These are phyloP conservation scores for Rafetus swinhoei DNA, from an alignment of 2,113 vertebrate species.

Conservation along the genomic window DNA sequence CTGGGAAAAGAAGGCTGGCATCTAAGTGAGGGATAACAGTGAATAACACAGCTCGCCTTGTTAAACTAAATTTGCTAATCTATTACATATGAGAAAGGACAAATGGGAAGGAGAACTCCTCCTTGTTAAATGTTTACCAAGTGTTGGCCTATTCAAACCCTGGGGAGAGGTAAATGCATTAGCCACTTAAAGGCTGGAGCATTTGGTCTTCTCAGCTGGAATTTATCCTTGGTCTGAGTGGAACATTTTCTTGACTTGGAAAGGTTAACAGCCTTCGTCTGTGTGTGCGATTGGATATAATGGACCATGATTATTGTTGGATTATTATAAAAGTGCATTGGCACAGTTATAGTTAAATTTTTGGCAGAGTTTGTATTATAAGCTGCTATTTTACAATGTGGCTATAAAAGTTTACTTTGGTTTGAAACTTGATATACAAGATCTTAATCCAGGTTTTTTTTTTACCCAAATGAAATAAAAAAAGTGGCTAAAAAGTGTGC, in stretches of 20 bases:
- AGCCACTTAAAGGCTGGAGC: slow-evolving; percentile 45
- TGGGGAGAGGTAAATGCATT: slow-evolving; percentile 63
- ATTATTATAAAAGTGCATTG: slow-evolving; percentile 73
- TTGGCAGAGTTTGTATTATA: slow-evolving; percentile 77
- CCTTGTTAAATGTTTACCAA: slow-evolving; percentile 67
- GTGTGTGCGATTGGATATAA: slow-evolving; percentile 71
- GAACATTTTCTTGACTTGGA: slow-evolving; percentile 58
- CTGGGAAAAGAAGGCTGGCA: slow-evolving; percentile 55
- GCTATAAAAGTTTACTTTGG: slow-evolving; percentile 79
- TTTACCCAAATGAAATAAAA: slow-evolving; percentile 63
- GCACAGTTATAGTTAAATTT: slow-evolving; percentile 78
- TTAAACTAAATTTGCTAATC: slow-evolving; percentile 74
- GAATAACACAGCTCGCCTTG: slow-evolving; percentile 64
- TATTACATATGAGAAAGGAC: slow-evolving; percentile 67
- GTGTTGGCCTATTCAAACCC: slow-evolving; percentile 65
- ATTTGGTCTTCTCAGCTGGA: slow-evolving; percentile 65
- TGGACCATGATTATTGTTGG: slow-evolving; percentile 71
- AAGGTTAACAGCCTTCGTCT: slow-evolving; percentile 68
- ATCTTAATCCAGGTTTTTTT: slow-evolving; percentile 68
- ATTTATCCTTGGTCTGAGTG: slow-evolving; percentile 45
- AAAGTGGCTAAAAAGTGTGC: slow-evolving; percentile 67
- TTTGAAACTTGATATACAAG: slow-evolving; percentile 79
- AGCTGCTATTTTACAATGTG: slow-evolving; percentile 78
- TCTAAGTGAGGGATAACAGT: slow-evolving; percentile 67
- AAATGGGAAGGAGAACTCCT: slow-evolving; percentile 61